Conservation (phyloP, 2,113 vertebrate genomes). For the Cepphus grylle region DNA sequence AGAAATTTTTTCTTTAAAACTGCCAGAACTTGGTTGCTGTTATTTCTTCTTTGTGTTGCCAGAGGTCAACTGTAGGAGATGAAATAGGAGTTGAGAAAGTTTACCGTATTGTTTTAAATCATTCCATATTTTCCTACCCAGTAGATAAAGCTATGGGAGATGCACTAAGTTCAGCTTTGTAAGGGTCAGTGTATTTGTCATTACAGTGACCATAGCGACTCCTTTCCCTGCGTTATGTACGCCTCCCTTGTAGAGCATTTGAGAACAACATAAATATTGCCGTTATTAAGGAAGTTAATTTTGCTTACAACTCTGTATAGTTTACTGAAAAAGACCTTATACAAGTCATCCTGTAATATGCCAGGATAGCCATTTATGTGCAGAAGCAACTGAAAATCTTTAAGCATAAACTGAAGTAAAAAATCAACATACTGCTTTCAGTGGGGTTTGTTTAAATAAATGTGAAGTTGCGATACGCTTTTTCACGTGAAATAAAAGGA, state of each 20-base stretch:
- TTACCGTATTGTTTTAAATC: neutral
- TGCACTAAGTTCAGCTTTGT: neutral
- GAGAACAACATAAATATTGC: neutral
- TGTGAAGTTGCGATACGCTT: neutral
- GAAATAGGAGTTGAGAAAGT: neutral
- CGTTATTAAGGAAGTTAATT: neutral
- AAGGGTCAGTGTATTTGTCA: neutral
- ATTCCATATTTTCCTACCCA: neutral
- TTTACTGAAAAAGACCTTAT: neutral
- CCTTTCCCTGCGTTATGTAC: neutral
- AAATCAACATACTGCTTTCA: neutral
- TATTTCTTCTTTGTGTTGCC: neutral
- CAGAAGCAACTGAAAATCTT: neutral
- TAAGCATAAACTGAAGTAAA: neutral
- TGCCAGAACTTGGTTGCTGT: neutral
- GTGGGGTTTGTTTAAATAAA: constrained; percentile 11
- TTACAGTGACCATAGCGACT: neutral
- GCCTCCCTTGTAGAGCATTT: neutral
- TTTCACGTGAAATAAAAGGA: constrained; percentile 21
- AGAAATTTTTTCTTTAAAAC: neutral
- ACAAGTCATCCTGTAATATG: neutral
- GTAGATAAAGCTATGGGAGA: neutral
- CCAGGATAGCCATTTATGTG: neutral
- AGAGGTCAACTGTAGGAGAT: neutral
- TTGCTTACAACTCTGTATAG: neutral